Conservation (phyloP, 1,140 invertebrate genomes). For the Lasaia peninsularis region DNA sequence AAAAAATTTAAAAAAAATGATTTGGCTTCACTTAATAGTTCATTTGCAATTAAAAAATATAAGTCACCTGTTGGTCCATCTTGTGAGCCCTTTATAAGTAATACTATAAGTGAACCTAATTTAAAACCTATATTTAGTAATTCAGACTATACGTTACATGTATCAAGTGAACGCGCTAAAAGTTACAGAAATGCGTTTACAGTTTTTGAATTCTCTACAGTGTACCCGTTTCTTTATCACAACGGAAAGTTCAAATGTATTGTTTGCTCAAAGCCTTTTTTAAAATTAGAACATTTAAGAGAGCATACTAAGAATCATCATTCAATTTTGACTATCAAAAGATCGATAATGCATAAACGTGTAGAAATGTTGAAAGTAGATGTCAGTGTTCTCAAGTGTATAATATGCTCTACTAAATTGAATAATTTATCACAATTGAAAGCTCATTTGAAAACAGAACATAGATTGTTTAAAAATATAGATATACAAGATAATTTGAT, state of each 20-base stretch:
- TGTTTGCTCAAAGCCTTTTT: not conserved
- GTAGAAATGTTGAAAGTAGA: no score
- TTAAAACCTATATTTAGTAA: no score
- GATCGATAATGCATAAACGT: not conserved
- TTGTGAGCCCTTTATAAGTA: no score
- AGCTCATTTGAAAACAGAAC: conserved; percentile 40
- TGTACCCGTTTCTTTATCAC: not conserved
- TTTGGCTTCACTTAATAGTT: not conserved
- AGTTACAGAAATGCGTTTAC: not conserved
- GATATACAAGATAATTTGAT: conserved; percentile 46
- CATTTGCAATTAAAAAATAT: no score
- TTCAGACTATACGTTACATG: no score
- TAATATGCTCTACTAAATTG: no score
- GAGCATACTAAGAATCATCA: not conserved
- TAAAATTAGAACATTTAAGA: not conserved
- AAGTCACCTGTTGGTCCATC: no score
- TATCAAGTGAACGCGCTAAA: not conserved
- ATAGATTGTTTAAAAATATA: conserved; percentile 42
- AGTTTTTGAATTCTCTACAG: not conserved
- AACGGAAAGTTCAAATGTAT: not conserved
- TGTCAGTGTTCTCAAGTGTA: no score
- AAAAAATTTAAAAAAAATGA: not conserved
- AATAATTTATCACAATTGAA: conserved; percentile 35
- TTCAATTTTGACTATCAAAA: not conserved
- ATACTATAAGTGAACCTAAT: no score